A percentile compares a stretch with the other conserved stretches of the same genome.
Evolutionary conservation across 2,797 vertebrate genomes (phyloP).

Genomic region (Schizopygopsis malacanthus): DNA sequence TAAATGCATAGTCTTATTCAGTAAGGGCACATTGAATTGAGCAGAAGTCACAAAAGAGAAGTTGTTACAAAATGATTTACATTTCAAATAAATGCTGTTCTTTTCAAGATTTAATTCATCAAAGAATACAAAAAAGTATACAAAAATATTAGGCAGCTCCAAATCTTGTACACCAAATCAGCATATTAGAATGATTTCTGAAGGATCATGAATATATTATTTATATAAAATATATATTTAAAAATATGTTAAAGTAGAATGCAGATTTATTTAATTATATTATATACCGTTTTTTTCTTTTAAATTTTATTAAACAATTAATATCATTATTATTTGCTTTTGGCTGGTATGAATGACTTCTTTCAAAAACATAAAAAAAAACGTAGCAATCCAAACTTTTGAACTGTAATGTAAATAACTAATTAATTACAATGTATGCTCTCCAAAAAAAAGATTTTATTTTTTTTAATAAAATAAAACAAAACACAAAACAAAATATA

Average conservation of each 20-base stretch:
- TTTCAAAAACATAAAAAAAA: no score
- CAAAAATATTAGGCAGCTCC: background rate
- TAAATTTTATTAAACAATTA: background rate
- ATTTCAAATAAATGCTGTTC: background rate
- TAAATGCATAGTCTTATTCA: background rate
- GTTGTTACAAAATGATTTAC: background rate
- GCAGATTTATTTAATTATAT: background rate
- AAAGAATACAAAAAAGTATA: background rate
- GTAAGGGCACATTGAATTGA: background rate
- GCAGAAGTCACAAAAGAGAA: background rate
- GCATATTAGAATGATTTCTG: background rate
- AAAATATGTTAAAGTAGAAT: background rate
- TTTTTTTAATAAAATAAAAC: background rate
- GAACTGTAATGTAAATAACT: background rate
- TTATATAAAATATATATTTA: background rate
- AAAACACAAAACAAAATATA: no score
- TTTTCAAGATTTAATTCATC: background rate
- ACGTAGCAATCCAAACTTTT: background rate
- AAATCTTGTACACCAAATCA: background rate
- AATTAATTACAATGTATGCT: background rate
- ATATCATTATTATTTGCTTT: background rate
- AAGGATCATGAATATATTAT: background rate
- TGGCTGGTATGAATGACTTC: no score
- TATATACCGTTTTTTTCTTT: background rate
- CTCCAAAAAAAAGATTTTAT: background rate